Base-by-base conservation (phyloP, 1,140 invertebrate genomes). In the Maniola jurtina region DNA sequence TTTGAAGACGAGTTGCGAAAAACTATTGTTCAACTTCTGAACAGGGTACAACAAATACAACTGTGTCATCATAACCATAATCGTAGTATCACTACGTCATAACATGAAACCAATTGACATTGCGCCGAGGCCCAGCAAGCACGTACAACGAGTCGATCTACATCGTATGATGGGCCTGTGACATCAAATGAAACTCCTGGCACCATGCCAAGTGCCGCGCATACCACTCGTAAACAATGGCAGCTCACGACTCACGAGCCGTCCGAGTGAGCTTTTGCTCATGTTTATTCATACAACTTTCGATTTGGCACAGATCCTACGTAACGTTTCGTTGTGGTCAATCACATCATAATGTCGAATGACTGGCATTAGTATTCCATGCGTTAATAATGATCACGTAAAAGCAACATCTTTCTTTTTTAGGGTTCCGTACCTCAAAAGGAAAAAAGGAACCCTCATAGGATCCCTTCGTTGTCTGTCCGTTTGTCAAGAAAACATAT, bases 141-240 rank as follows among this genome's bases (percentile, higher is more conserved):
- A n/a, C 5, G 13, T 11, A 11, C 42, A n/a, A 45, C 7, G 6
- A 3, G 3, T 13, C 42, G 13, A 13, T 11, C 1, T 55, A 34
- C 54, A 54, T 9, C 25, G 16, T 6, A 33, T 9, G 15, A 33
- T 34, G 11, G 54, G 54, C 11, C 54, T 55, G 15, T 55, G 54
- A 55, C 54, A 55, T 55, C 54, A 34, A 35, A 35, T 55, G 7
- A n/a, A 16, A 35, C 35, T 40, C 0, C 50, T 45, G 61, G 61
- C 55, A 33, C 15, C 9, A 9, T 42, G 66, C 61, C 61, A 64
- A 59, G 40, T 33, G 42, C 33, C 15, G 16, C 6, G 36, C 0
- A 42, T 25, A 9, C 1, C 42, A n/a, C 5, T 36, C 62, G 57
- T 66, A 66, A 66, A 66, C 64, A 66, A 60, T 60, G 15, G 15